Conservation (phyloP, 2,888 invertebrate species). For the Aromia moschata region DNA sequence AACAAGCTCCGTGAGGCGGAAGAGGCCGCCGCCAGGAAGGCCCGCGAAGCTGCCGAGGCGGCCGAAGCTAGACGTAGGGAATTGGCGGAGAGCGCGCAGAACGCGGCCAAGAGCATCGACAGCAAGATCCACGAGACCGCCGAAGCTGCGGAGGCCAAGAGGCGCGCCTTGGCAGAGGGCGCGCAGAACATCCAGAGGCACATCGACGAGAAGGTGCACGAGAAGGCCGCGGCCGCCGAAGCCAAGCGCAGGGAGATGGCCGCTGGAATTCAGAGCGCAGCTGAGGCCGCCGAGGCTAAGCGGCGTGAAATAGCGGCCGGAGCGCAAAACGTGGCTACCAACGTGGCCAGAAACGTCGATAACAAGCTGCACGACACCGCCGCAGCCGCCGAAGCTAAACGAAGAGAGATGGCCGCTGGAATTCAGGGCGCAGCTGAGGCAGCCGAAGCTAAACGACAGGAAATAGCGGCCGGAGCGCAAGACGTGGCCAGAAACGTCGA, state of each 20-base stretch:
- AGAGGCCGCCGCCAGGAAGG: slow-evolving; percentile 37
- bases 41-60: slow-evolving; percentile 35
- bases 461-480: slow-evolving; percentile 3
- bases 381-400: slow-evolving; percentile 22
- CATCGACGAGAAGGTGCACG: slow-evolving; percentile 38
- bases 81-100: slow-evolving; percentile 29
- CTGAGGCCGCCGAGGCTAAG: slow-evolving; percentile 31
- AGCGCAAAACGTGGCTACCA: slow-evolving; percentile 14
- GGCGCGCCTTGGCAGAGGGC: slow-evolving; percentile 31
- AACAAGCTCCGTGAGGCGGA: slow-evolving; percentile 70
- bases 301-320: slow-evolving; percentile 28
- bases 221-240: slow-evolving; percentile 33
- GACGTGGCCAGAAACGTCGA: slow-evolving; percentile 31
- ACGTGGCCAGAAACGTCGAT: slow-evolving; percentile 27
- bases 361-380: slow-evolving; percentile 38
- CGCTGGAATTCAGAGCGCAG: slow-evolving; percentile 27
- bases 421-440: slow-evolving; percentile 13
- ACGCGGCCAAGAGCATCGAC: slow-evolving; percentile 27
- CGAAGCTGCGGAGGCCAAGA: slow-evolving; percentile 27
- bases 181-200: slow-evolving; percentile 38
- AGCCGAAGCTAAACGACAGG: slow-evolving; percentile 11
- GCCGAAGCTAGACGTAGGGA: slow-evolving; percentile 29
- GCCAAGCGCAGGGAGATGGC: slow-evolving; percentile 16
- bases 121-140: slow-evolving; percentile 25
- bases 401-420: slow-evolving; percentile 3